Conservation (phyloP, 2,797 vertebrate species). For the Coranthus polyacanthus region DNA sequence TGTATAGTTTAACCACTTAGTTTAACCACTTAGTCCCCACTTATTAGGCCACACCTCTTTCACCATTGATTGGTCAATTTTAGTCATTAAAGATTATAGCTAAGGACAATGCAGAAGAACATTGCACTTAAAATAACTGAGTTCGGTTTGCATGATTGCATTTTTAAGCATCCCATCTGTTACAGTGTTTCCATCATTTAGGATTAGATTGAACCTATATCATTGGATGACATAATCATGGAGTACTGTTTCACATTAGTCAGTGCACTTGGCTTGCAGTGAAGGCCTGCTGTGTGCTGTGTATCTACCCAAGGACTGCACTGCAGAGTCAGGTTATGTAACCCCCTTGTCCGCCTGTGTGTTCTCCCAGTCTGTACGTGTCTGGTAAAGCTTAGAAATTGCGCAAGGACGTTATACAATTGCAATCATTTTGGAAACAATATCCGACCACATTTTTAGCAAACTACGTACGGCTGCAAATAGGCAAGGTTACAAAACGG, state of each 20-base stretch:
- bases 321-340: slow-evolving; percentile 59
- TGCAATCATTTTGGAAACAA: background rate
- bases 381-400: slow-evolving; percentile 10
- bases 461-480: background rate
- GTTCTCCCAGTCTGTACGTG: background rate
- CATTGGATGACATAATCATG: slow-evolving; percentile 2
- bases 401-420: slow-evolving; percentile 28
- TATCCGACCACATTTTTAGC: background rate
- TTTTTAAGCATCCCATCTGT: background rate
- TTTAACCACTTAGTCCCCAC: no score
- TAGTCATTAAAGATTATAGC: no score
- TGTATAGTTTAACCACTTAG: no score
- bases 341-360: slow-evolving; percentile 9
- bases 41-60: no score
- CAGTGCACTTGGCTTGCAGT: background rate
- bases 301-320: slow-evolving; percentile 40
- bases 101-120: no score
- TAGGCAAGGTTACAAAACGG: background rate
- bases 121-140: no score
- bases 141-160: no score
- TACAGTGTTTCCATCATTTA: background rate
- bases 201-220: background rate
- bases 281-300: slow-evolving; percentile 3
- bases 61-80: no score
- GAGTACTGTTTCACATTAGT: background rate